Conservation (phyloP, 2,888 invertebrate genomes). For the Archips crataeganus region DNA sequence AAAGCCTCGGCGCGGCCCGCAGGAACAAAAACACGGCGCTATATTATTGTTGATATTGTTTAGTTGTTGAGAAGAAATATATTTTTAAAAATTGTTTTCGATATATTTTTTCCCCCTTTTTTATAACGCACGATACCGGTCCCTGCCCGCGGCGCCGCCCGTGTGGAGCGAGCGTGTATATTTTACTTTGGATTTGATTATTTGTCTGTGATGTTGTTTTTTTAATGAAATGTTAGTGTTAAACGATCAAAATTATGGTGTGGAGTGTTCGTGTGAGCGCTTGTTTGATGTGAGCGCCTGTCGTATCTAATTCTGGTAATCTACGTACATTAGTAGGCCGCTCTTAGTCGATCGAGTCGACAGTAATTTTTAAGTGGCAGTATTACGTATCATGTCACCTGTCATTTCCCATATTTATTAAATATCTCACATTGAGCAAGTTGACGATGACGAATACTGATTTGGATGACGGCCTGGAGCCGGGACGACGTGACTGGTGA, state of each 20-base stretch:
- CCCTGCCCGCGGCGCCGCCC: background rate
- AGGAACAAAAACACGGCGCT: background rate
- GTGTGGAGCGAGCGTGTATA: constrained; percentile 1
- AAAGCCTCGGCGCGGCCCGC: constrained; percentile 2
- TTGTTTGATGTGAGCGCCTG: constrained; percentile 31
- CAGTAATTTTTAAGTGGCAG: constrained; percentile 10
- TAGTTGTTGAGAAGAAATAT: constrained; percentile 27
- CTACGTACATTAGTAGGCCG: background rate
- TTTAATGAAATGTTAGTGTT: constrained; percentile 33
- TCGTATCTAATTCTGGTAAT: background rate
- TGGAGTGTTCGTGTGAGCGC: constrained; percentile 12
- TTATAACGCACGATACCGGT: background rate
- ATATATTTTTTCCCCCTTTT: constrained; percentile 11
- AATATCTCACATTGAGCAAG: constrained; percentile 38
- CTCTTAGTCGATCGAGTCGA: background rate
- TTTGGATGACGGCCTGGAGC: constrained; percentile 5
- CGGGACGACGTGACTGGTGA: background rate
- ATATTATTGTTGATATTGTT: constrained; percentile 21
- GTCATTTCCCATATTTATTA: constrained; percentile 20
- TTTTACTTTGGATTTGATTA: constrained; percentile 40
- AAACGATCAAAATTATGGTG: constrained; percentile 31
- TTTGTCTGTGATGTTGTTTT: constrained; percentile 42
- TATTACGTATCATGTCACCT: constrained; percentile 31
- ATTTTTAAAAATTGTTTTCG: constrained; percentile 19
- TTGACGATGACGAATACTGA: constrained; percentile 1